These are phyloP conservation scores for Dioctria linearis DNA, from an alignment of 2,888 invertebrate species.

Conservation along the genomic window DNA sequence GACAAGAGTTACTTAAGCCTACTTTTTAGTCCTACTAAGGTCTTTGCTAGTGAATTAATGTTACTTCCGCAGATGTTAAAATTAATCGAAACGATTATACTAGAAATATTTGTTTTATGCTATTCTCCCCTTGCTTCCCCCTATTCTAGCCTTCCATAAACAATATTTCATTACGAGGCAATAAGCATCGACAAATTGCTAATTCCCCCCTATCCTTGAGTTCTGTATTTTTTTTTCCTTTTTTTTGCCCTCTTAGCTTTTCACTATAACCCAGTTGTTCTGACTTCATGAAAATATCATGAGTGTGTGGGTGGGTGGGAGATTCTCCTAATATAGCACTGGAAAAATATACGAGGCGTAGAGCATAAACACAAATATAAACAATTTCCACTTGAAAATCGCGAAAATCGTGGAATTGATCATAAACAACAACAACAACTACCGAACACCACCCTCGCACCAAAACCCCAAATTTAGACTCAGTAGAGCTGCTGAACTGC, in stretches of 20 bases:
- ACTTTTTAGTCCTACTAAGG: no score
- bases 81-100: not conserved
- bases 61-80: not conserved
- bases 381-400: slow-evolving; percentile 32
- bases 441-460: not conserved
- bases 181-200: not conserved
- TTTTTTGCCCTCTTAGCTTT: no score
- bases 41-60: not conserved
- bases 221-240: no score
- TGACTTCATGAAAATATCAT: not conserved
- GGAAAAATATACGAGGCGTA: slow-evolving; percentile 33
- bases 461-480: no score
- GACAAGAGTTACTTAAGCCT: no score
- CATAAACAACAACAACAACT: slow-evolving; percentile 24
- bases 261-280: no score
- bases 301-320: slow-evolving; percentile 14
- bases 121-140: no score
- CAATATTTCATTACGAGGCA: not conserved
- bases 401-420: slow-evolving; percentile 38
- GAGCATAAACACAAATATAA: slow-evolving; percentile 41
- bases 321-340: not conserved
- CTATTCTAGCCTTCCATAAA: not conserved
- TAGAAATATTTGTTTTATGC: no score
- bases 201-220: no score
- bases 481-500: no score